These are phyloP conservation scores for Eucidaris tribuloides DNA, from an alignment of 35 echinoderm and acorn worm species.

Conservation along the genomic window DNA sequence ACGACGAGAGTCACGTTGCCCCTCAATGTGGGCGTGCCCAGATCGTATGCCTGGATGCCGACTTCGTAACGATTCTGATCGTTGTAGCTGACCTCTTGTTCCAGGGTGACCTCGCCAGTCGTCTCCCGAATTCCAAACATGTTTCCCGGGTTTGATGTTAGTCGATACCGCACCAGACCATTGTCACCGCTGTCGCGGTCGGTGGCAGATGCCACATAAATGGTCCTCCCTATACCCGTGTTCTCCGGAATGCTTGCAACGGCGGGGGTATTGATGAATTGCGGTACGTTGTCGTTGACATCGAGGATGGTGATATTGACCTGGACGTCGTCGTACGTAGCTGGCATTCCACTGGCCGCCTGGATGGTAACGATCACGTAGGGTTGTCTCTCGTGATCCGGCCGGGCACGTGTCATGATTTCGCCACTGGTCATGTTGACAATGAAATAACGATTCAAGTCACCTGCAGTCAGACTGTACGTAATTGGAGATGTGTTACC, in stretches of 20 bases:
- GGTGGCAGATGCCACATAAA: slow-evolving; percentile 71
- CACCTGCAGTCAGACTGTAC: slow-evolving; percentile 82
- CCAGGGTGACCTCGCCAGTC: slow-evolving; percentile 59
- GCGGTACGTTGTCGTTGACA: slow-evolving; percentile 86
- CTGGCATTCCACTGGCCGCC: slow-evolving; percentile 88
- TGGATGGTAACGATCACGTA: slow-evolving; percentile 68
- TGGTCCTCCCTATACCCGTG: slow-evolving; percentile 17
- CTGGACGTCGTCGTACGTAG: slow-evolving; percentile 74
- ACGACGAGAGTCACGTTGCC: slow-evolving; percentile 63
- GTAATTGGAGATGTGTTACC: slow-evolving; percentile 60
- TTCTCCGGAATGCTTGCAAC: slow-evolving; percentile 62
- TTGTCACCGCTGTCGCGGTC: slow-evolving; percentile 78
- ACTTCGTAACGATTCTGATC: slow-evolving; percentile 47
- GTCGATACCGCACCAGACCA: slow-evolving; percentile 68
- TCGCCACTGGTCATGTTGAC: slow-evolving; percentile 66
- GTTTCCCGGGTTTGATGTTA: slow-evolving; percentile 53
- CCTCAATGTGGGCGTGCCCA: slow-evolving; percentile 37
- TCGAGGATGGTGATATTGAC: slow-evolving; percentile 86
- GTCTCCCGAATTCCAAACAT: slow-evolving; percentile 43
- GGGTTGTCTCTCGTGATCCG: slow-evolving; percentile 63
- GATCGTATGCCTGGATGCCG: slow-evolving; percentile 73
- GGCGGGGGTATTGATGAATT: slow-evolving; percentile 41
- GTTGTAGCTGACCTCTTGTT: slow-evolving; percentile 66
- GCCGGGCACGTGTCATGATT: slow-evolving; percentile 54
- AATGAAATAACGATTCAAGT: slow-evolving; percentile 75